Evolutionary conservation across 92 coral and sea anemone species (phyloP).

Genomic region (Phymanthus crucifer): DNA sequence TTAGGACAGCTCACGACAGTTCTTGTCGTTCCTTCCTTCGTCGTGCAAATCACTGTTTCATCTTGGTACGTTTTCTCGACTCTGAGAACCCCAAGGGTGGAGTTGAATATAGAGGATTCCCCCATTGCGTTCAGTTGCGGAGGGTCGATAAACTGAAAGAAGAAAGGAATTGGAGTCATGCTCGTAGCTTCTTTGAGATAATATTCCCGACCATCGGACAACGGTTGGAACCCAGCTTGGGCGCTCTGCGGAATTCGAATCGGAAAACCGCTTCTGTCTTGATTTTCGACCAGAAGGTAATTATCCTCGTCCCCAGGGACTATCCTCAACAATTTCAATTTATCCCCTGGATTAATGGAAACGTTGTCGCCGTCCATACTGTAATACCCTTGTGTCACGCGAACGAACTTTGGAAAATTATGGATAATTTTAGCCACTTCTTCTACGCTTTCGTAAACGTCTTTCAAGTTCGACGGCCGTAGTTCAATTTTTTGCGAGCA

Average conservation of each 20-base stretch:
- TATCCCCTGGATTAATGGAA: slow-evolving; percentile 88
- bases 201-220: slow-evolving; percentile 91
- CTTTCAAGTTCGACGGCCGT: slow-evolving; percentile 80
- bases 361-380: slow-evolving; percentile 65
- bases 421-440: slow-evolving; percentile 47
- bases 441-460: slow-evolving; percentile 76
- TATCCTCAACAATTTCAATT: slow-evolving; percentile 66
- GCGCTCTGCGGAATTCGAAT: slow-evolving; percentile 71
- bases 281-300: slow-evolving; percentile 59
- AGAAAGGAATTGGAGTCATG: slow-evolving; percentile 57
- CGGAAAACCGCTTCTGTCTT: slow-evolving; percentile 59
- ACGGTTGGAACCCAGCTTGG: slow-evolving; percentile 85
- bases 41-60: slow-evolving; percentile 75
- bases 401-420: slow-evolving; percentile 59
- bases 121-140: slow-evolving; percentile 48
- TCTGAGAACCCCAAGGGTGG: slow-evolving; percentile 70
- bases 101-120: slow-evolving; percentile 63
- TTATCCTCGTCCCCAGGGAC: slow-evolving; percentile 54
- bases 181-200: slow-evolving; percentile 71
- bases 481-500: slow-evolving; percentile 89
- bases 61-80: slow-evolving; percentile 63
- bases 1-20: slow-evolving; percentile 88
- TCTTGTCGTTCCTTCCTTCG: slow-evolving; percentile 59
- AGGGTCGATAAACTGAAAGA: slow-evolving; percentile 80
- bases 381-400: slow-evolving; percentile 88